Evolutionary conservation across 2,888 invertebrate species (phyloP).

Genomic region (Lasioglossum villosulum): DNA sequence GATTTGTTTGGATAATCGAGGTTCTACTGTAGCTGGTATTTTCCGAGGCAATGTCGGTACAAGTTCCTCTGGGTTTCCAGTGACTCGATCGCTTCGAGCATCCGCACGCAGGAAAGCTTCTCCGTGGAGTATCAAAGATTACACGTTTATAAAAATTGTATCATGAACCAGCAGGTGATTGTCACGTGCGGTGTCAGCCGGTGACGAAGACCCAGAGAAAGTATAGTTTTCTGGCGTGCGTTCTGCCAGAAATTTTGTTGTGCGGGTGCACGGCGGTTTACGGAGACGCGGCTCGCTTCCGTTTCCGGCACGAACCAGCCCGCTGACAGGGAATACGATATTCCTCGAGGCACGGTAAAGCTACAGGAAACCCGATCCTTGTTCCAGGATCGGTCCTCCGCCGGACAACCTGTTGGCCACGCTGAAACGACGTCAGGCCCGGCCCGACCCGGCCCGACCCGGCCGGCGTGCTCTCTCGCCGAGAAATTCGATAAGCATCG

Average conservation of each 20-base stretch:
- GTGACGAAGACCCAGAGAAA: not conserved
- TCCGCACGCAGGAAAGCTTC: not conserved
- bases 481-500: conserved; percentile 57
- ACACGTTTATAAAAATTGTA: not conserved
- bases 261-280: conserved; percentile 3
- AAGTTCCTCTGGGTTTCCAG: not conserved
- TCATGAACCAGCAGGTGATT: not conserved
- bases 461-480: conserved; percentile 4
- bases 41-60: no score
- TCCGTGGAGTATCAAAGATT: not conserved
- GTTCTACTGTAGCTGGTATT: no score
- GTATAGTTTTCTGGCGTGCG: not conserved
- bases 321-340: conserved; percentile 57
- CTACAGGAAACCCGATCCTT: conserved; percentile 66
- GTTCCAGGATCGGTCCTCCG: conserved; percentile 53
- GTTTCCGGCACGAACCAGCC: conserved; percentile 66
- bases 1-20: no score
- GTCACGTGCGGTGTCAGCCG: not conserved
- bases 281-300: conserved; percentile 59
- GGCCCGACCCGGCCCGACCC: not conserved
- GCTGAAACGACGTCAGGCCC: conserved; percentile 36
- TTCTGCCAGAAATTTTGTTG: conserved; percentile 29
- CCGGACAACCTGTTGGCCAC: conserved; percentile 64
- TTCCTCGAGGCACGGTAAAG: conserved; percentile 35
- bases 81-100: not conserved